Percentiles rank a stretch among this genome's conserved stretches.
Evolutionary conservation across 2,113 vertebrate species (phyloP).

Genomic region (Phylloscopus trochilus): DNA sequence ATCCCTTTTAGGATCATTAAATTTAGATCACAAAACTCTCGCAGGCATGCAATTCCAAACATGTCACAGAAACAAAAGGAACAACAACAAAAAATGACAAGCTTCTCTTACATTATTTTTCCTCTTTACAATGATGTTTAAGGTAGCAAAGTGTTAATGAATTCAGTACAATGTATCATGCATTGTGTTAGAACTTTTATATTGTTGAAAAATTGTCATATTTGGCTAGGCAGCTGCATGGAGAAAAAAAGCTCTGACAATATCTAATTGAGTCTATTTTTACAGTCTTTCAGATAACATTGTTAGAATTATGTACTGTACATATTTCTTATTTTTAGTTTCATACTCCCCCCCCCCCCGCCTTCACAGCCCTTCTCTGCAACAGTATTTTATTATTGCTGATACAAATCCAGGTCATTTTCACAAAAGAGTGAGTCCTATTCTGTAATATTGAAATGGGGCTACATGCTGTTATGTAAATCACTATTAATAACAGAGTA

Average conservation of each 20-base stretch:
- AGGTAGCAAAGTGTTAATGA: conserved; percentile 79
- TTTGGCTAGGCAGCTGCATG: conserved; percentile 79
- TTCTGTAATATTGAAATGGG: neutral
- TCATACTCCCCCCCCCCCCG: conserved; percentile 27
- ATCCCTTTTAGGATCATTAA: conserved; percentile 78
- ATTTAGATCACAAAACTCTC: conserved; percentile 77
- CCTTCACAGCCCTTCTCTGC: conserved; percentile 13
- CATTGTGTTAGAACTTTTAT: conserved; percentile 72
- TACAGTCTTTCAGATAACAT: conserved; percentile 71
- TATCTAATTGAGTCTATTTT: conserved; percentile 82
- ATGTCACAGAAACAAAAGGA: conserved; percentile 74
- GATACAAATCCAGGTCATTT: conserved; percentile 26
- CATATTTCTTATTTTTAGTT: conserved; percentile 69
- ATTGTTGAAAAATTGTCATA: conserved; percentile 80
- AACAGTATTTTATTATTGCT: conserved; percentile 22
- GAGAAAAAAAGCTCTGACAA: conserved; percentile 79
- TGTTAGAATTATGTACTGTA: conserved; percentile 75
- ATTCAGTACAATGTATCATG: conserved; percentile 65
- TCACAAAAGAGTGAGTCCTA: neutral
- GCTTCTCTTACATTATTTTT: conserved; percentile 68
- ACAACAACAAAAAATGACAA: conserved; percentile 71
- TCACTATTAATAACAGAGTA: conserved; percentile 17
- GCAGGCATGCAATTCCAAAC: conserved; percentile 68
- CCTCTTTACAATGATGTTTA: conserved; percentile 68
- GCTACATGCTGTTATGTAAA: conserved; percentile 18